Percentiles rank a stretch among this genome's conserved stretches.
These are phyloP conservation scores for Chromobotia macracanthus DNA, from an alignment of 2,797 vertebrate genomes.

Conservation along the genomic window DNA sequence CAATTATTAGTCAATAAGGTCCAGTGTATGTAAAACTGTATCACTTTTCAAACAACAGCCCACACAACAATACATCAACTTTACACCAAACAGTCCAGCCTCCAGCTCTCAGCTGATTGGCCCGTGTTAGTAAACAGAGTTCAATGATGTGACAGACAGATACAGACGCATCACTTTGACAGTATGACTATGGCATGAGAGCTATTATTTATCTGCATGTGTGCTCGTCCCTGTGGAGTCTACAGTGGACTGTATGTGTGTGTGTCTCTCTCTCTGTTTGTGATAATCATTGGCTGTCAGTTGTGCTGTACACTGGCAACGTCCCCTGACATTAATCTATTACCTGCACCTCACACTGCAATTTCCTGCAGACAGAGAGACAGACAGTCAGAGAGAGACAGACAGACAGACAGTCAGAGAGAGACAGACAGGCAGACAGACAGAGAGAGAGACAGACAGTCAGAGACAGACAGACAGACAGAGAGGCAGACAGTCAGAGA, in stretches of 20 bases:
- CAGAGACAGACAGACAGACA: too few relatives aligned
- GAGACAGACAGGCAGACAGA: too few relatives aligned
- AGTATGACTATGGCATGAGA: slow-evolving; percentile 37
- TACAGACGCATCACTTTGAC: slow-evolving; percentile 37
- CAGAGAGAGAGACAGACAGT: too few relatives aligned
- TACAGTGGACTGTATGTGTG: slow-evolving; percentile 40
- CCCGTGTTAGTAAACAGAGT: not conserved
- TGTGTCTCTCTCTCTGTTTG: slow-evolving; percentile 63
- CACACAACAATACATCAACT: not conserved
- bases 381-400: not conserved
- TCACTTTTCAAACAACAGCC: not conserved
- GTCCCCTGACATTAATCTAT: slow-evolving; percentile 80
- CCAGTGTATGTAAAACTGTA: not conserved
- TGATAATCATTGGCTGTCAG: slow-evolving; percentile 79
- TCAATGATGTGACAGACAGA: slow-evolving; percentile 27
- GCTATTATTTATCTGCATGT: slow-evolving; percentile 43
- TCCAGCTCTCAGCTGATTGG: not conserved
- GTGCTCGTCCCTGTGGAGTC: slow-evolving; percentile 18
- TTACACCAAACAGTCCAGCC: too few relatives aligned
- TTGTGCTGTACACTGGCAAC: slow-evolving; percentile 63
- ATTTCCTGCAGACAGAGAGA: slow-evolving; percentile 54
- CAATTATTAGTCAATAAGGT: not conserved
- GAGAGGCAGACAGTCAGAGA: too few relatives aligned
- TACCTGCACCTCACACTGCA: slow-evolving; percentile 74
- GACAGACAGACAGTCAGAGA: too few relatives aligned